A percentile compares a stretch with the other conserved stretches of the same genome.
Conservation (phyloP, 2,888 invertebrate genomes). For the Anoplius nigerrimus region DNA sequence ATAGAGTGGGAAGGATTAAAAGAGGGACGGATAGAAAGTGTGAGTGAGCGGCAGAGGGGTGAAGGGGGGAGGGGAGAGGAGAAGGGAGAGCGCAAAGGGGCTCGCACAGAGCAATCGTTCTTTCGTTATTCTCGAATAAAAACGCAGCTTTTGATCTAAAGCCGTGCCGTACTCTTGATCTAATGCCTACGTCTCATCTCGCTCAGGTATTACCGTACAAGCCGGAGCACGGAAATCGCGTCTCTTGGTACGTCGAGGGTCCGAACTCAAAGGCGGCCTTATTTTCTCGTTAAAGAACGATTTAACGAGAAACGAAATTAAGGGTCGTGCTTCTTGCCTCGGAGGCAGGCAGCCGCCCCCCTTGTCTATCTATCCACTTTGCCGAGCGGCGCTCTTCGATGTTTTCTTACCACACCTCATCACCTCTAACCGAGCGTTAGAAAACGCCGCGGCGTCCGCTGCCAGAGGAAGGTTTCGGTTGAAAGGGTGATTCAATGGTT, state of each 20-base stretch:
- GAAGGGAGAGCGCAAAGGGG: too few relatives aligned
- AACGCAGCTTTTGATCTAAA: conserved; percentile 35
- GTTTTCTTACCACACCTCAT: conserved; percentile 50
- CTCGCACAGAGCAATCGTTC: neutral
- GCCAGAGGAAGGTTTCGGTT: conserved; percentile 26
- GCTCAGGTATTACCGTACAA: conserved; percentile 11
- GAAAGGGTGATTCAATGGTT: conserved; percentile 55
- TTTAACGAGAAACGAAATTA: conserved; percentile 63
- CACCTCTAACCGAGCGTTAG: conserved; percentile 34
- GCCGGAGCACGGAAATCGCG: conserved; percentile 23
- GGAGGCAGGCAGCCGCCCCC: conserved; percentile 19
- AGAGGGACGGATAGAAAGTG: too few relatives aligned
- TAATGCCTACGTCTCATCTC: conserved; percentile 15
- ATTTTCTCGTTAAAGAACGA: conserved; percentile 57
- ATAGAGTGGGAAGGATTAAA: too few relatives aligned
- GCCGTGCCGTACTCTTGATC: neutral
- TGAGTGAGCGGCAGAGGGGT: too few relatives aligned
- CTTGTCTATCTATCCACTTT: conserved; percentile 37
- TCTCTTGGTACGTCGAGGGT: conserved; percentile 19
- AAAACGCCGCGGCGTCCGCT: conserved; percentile 25
- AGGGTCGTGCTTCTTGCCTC: conserved; percentile 43
- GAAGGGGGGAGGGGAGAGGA: too few relatives aligned
- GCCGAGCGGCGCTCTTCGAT: conserved; percentile 16
- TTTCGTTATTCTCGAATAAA: conserved; percentile 30
- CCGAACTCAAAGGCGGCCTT: conserved; percentile 42